phyloP scores from a whole-genome alignment of 2,113 vertebrate genomes.

The Fregata magnificens region DNA sequence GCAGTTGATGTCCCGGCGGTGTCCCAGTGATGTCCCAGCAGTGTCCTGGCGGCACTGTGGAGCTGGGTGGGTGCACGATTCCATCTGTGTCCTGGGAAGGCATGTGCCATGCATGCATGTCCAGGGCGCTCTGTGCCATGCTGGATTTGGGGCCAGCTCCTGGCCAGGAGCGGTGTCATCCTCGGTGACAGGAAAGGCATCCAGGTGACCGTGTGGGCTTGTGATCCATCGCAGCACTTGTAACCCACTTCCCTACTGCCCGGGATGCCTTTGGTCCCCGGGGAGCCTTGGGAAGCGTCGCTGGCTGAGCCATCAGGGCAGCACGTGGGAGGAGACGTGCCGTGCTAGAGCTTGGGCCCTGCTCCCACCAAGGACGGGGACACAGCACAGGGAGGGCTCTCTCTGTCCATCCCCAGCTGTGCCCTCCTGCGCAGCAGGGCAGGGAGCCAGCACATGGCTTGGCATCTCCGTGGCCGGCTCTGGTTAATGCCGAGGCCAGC shows the following conservation, averaged over 20 bases:
- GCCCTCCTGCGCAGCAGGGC: background rate
- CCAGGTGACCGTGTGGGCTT: background rate
- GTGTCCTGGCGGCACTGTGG: background rate
- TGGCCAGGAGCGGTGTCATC: background rate
- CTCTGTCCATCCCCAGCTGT: background rate
- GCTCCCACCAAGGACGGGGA: background rate
- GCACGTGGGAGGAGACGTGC: background rate
- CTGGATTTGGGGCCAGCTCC: background rate
- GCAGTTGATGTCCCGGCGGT: background rate
- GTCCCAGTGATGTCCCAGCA: background rate
- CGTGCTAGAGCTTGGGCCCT: background rate
- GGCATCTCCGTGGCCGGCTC: background rate
- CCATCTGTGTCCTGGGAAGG: background rate
- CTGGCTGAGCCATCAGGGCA: background rate
- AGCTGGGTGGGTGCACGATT: background rate
- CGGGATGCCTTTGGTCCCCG: background rate
- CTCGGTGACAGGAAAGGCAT: background rate
- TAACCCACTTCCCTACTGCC: slow-evolving; percentile 63
- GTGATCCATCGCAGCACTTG: background rate
- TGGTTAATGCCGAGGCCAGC: rapidly evolving
- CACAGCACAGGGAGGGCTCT: background rate
- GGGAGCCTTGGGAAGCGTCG: background rate
- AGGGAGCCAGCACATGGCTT: background rate
- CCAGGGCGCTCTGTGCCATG: rapidly evolving
- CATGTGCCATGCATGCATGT: rapidly evolving